Base-by-base conservation (phyloP, 2,113 vertebrate species). In the Atrichornis clamosus region DNA sequence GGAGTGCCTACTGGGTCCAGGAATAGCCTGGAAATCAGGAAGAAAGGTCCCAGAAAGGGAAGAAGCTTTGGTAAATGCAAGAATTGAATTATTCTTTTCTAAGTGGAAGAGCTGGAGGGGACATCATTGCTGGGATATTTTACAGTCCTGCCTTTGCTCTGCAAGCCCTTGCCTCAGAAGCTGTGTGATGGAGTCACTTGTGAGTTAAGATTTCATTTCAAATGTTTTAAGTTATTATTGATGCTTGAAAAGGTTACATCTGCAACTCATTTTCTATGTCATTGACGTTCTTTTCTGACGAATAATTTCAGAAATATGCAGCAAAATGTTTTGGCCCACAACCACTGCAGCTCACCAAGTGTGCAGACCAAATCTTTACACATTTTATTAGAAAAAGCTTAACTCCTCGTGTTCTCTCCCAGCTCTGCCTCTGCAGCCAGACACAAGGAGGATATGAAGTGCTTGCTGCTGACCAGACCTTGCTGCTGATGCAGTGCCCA, bases 201-300 rank as follows among this genome's bases (percentile, higher is more conserved):
- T 56, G 93, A 91, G 87, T 83, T 96, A 91, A 95, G 77, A 78
- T 73, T 73, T 79, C 70, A 69, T 77, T 75, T 97, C 86, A 69
- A 75, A 87, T 50, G 88, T 90, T 93, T 96, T 49, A 84, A 96
- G 93, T 96, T 95, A 79, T 95, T 94, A 96, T 79, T 80, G 95
- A 96, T 96, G 92, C 89, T 81, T 88, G 87, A 91, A 94, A 96
- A 97, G 96, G 95, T 97, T 97, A 96, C 95, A 94, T 96, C 96
- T 97, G 96, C 78, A 96, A 96, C 87, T 96, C 92, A 79, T 97
- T 97, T 97, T 88, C 93, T 82, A 53, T 92, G 94, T 95, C 81
- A 76, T 15, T 97, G 93, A 96, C 76, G 84, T 97, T 96, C 86
- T 96, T 92, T 95, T 96, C 96, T 96, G 95, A 87, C 89, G 96